phyloP scores from a whole-genome alignment of 2,888 invertebrate species.

The Atethmia centrago region DNA sequence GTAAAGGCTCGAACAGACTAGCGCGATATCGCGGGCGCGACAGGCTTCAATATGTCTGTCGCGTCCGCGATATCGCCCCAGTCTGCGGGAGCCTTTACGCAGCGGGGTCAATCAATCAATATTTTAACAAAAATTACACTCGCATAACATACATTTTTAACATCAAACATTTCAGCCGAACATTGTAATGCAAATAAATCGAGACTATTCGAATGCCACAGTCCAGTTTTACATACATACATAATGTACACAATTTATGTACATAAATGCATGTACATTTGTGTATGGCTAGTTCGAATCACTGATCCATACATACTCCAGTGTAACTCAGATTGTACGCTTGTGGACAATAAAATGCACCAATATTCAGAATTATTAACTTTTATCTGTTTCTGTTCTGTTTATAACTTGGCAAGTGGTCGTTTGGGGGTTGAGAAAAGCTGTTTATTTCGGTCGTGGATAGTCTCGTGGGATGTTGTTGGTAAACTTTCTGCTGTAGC shows the following conservation, averaged over 20 bases:
- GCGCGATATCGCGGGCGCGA: no score
- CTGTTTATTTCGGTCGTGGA: conserved; percentile 5
- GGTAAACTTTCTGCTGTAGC: conserved; percentile 8
- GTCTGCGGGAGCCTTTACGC: no score
- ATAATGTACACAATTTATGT: conserved; percentile 36
- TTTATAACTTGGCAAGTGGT: conserved; percentile 20
- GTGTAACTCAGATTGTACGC: conserved; percentile 56
- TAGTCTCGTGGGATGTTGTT: conserved; percentile 5
- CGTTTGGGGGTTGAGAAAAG: conserved; percentile 27
- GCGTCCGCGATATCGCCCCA: no score
- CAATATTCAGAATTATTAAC: conserved; percentile 33
- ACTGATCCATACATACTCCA: conserved; percentile 56
- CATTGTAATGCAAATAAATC: conserved; percentile 44
- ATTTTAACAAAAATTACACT: conserved; percentile 14
- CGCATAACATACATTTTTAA: conserved; percentile 24
- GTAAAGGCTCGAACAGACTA: no score
- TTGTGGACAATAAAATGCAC: conserved; percentile 58
- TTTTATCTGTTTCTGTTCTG: conserved; percentile 25
- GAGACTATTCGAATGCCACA: conserved; percentile 18
- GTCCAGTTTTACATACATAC: conserved; percentile 12
- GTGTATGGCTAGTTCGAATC: conserved; percentile 57
- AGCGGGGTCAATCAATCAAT: conserved; percentile 18
- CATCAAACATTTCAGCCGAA: conserved; percentile 36
- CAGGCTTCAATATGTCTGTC: no score
- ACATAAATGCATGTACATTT: conserved; percentile 38